Percentiles rank a stretch among this genome's conserved stretches.
Evolutionary conservation across 2,888 invertebrate species (phyloP).

Genomic region (Trimorus sp.): DNA sequence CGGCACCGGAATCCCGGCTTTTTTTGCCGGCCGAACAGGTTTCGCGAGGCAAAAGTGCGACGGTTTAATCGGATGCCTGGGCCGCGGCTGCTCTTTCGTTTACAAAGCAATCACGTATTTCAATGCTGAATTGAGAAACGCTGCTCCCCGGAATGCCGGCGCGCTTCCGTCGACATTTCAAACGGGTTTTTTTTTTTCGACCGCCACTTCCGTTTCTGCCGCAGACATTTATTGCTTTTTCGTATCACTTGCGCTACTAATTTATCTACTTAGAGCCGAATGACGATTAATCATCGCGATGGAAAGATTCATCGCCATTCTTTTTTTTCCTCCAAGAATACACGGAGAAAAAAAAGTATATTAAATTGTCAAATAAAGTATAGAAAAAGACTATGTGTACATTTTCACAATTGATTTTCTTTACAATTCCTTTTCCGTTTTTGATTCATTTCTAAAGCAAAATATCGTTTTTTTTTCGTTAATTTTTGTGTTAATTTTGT

Average conservation of each 20-base stretch:
- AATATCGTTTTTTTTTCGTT: too few species aligned
- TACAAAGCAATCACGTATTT: constrained; percentile 54
- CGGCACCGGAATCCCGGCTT: constrained; percentile 24
- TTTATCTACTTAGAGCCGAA: constrained; percentile 28
- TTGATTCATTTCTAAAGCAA: too few species aligned
- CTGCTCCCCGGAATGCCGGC: constrained; percentile 31
- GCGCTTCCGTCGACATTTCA: constrained; percentile 39
- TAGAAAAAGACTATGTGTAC: too few species aligned
- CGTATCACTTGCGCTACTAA: constrained; percentile 27
- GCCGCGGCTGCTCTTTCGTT: constrained; percentile 43
- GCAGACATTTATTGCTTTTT: constrained; percentile 26
- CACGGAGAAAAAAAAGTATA: too few species aligned
- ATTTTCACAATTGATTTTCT: too few species aligned
- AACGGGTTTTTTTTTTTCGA: constrained; percentile 42
- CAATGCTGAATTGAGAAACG: constrained; percentile 56
- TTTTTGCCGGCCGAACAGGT: constrained; percentile 6
- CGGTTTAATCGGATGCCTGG: constrained; percentile 46
- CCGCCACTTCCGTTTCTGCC: constrained; percentile 22
- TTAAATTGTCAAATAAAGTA: too few species aligned
- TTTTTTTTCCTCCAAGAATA: too few species aligned
- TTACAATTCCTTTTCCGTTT: too few species aligned
- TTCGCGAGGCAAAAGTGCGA: constrained; percentile 39
- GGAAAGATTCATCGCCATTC: too few species aligned
- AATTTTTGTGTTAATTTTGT: too few species aligned
- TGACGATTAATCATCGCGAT: constrained; percentile 26